Base-by-base conservation (phyloP, 2,797 vertebrate genomes). In the Poeciliopsis paucimaculata region DNA sequence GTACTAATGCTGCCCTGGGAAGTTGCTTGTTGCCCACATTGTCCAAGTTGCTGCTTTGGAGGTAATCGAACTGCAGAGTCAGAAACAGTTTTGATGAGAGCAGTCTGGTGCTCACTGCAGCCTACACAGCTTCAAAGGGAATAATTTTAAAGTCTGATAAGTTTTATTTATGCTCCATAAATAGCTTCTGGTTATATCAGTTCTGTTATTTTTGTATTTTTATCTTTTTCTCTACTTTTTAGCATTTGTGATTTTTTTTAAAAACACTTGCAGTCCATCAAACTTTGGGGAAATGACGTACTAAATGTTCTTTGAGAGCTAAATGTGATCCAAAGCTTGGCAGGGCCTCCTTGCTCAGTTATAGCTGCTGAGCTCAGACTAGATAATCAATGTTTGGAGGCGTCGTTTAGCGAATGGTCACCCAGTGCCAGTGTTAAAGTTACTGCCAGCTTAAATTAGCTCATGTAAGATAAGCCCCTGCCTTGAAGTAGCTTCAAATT, bases 371-470 rank as follows among this genome's bases (percentile, higher is more conserved):
- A 80, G 74, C 76, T 88, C 43, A 45, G 74, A 74, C 72, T 55
- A 53, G 60, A 83, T 82, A 81, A 77, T 84, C 41, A 3, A 53
- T 77, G 68, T 75, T 82, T 41, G 43, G 60, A 66, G 68, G 77
- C 66, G n/a, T 76, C 0, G 12, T 49, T 75, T 41, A 72, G n/a
- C n/a, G 11, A 6, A 66, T 76, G 45, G 68, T 80, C 55, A 73
- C 62, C 73, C 15, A 78, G 77, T 70, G 73, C 72, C 74, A 49
- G 70, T 80, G 72, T 80, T 39, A 82, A 62, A 79, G 55, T 75
- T 62, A 43, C 39, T 73, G 49, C 70, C 47, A 64, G 72, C 71
- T 76, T 72, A 75, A 81, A 81, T 78, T 23, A 62, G 31, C 43
- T 39, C 49, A 47, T 23, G 3, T 78, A 51, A 70, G 31, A 43